A percentile compares a stretch with the other conserved stretches of the same genome.
Evolutionary conservation across 2,797 vertebrate genomes (phyloP).

Genomic region (Trematomus bernacchii): DNA sequence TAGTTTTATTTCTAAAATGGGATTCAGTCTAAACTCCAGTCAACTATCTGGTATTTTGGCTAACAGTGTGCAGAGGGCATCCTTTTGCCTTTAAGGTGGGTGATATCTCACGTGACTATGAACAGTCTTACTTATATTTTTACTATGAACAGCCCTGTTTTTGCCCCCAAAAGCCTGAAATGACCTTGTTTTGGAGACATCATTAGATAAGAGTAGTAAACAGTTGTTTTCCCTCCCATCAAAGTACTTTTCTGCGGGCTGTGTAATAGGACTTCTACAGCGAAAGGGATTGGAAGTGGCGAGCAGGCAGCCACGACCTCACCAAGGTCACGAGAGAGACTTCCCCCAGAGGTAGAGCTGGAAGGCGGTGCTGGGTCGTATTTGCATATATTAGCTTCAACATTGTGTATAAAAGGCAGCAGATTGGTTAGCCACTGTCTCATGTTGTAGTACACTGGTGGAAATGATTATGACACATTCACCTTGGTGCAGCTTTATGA

Average conservation of each 20-base stretch:
- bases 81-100: too few relatives aligned
- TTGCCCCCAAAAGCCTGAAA: too few relatives aligned
- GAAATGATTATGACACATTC: slow-evolving; percentile 35
- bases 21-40: too few relatives aligned
- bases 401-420: slow-evolving; percentile 22
- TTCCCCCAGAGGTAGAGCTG: slow-evolving; percentile 44
- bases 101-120: too few relatives aligned
- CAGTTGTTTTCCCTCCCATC: slow-evolving; percentile 55
- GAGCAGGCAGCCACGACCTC: slow-evolving; percentile 42
- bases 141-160: too few relatives aligned
- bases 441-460: slow-evolving; percentile 20
- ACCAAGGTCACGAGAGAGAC: slow-evolving; percentile 61
- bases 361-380: slow-evolving; percentile 36
- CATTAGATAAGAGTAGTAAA: slow-evolving; percentile 48
- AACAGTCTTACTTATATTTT: too few relatives aligned
- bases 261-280: slow-evolving; percentile 28
- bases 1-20: too few relatives aligned
- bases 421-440: slow-evolving; percentile 21
- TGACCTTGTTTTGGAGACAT: slow-evolving; percentile 6
- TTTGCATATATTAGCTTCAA: slow-evolving; percentile 70
- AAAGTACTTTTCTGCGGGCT: slow-evolving; percentile 46
- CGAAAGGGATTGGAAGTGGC: slow-evolving; percentile 34
- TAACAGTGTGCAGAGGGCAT: too few relatives aligned
- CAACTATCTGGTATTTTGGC: too few relatives aligned
- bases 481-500: slow-evolving; percentile 17